Evolutionary conservation across 2,113 vertebrate genomes (phyloP).

Genomic region (Dicentrarchus labrax): DNA sequence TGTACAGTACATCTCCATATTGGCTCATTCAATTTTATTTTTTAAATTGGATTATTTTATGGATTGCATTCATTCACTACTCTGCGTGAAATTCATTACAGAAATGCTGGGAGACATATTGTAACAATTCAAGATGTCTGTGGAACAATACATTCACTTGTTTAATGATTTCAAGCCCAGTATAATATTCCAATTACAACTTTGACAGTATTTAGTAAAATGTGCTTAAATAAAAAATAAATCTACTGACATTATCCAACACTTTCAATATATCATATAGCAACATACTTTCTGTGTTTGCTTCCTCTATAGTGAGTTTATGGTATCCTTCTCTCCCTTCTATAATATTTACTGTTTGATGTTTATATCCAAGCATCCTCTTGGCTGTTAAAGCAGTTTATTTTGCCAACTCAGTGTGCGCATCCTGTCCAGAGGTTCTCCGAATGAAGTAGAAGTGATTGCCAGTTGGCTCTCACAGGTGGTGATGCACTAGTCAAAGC

Average conservation of each 20-base stretch:
- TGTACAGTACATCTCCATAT: background rate
- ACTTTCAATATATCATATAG: background rate
- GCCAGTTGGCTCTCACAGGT: conserved; percentile 46
- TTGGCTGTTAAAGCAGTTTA: conserved; percentile 19
- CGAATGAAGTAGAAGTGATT: conserved; percentile 23
- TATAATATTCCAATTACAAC: background rate
- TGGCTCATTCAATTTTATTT: conserved; percentile 16
- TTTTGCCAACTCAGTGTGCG: conserved; percentile 31
- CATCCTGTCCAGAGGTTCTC: conserved; percentile 21
- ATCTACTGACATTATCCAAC: too few species aligned
- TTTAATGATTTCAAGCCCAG: conserved; percentile 6
- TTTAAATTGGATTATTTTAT: conserved; percentile 16
- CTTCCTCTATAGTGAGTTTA: background rate
- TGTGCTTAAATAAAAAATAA: background rate
- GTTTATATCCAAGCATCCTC: background rate
- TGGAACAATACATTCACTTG: background rate
- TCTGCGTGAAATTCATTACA: background rate
- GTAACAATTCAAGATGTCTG: background rate
- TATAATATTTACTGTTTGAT: conserved; percentile 15
- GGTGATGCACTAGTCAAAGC: conserved; percentile 21
- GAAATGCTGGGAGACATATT: background rate
- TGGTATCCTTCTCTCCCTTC: too few species aligned
- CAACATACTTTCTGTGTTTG: background rate
- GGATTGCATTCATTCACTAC: background rate
- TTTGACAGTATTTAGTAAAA: background rate